phyloP scores from a whole-genome alignment of 2,888 invertebrate genomes.

The Phyllotreta striolata region DNA sequence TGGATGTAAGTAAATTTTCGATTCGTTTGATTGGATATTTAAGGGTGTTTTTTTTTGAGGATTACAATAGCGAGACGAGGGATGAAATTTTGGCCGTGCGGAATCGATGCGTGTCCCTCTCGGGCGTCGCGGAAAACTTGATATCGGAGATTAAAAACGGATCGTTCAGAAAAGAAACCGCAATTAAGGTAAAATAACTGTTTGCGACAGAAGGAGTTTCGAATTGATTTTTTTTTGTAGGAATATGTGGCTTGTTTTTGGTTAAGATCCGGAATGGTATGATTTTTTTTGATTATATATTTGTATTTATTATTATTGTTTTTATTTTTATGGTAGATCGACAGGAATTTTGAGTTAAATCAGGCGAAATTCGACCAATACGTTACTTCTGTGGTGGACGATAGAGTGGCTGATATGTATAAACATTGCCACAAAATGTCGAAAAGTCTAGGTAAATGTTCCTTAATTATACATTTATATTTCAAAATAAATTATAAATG shows the following conservation, averaged over 20 bases:
- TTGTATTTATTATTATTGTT: background rate
- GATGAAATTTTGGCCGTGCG: background rate
- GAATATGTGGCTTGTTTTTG: constrained; percentile 5
- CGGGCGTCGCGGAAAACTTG: constrained; percentile 6
- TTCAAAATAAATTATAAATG: too few relatives aligned
- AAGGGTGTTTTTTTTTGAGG: background rate
- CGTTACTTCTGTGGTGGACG: background rate
- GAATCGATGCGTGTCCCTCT: constrained; percentile 9
- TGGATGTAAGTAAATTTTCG: too few relatives aligned
- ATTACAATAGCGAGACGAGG: background rate
- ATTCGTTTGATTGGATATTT: too few relatives aligned
- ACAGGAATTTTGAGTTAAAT: background rate
- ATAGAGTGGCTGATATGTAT: background rate
- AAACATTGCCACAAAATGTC: background rate
- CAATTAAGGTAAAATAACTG: background rate
- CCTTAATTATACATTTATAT: too few relatives aligned
- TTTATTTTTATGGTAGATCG: background rate
- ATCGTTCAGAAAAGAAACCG: background rate
- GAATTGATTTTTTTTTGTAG: constrained; percentile 5
- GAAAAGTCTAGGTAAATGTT: background rate
- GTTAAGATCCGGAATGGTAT: constrained; percentile 11
- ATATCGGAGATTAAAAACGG: constrained; percentile 9
- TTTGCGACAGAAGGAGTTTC: background rate
- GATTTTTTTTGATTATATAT: background rate
- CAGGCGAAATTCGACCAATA: background rate